Evolutionary conservation across 2,888 invertebrate genomes (phyloP).

Genomic region (Sisyra nigra): DNA sequence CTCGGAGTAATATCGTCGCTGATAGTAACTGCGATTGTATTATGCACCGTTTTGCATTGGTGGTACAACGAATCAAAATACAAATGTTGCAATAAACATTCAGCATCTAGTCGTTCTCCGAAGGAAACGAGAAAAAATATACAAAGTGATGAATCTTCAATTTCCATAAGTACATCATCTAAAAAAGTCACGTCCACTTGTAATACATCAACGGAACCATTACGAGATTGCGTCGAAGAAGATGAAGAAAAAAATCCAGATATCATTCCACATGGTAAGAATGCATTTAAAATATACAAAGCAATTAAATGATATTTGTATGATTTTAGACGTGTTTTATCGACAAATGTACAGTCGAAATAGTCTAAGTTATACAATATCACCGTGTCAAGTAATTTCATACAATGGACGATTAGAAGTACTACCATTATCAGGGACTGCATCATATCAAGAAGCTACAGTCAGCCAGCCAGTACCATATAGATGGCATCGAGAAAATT

Average conservation of each 20-base stretch:
- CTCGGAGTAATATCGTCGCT: constrained; percentile 6
- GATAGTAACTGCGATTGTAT: constrained; percentile 5
- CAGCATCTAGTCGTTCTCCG: neutral
- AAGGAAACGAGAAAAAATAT: neutral
- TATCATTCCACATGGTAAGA: constrained; percentile 7
- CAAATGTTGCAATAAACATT: neutral
- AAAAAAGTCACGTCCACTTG: neutral
- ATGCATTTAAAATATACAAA: neutral
- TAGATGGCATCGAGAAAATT: neutral
- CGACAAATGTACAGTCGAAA: constrained; percentile 7
- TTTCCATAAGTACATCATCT: neutral
- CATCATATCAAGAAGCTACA: constrained; percentile 1
- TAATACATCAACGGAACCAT: constrained; percentile 2
- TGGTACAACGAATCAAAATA: constrained; percentile 6
- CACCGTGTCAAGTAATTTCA: constrained; percentile 7
- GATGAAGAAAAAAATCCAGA: constrained; percentile 9
- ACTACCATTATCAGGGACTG: constrained; percentile 3
- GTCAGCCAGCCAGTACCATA: neutral
- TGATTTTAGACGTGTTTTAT: constrained; percentile 4
- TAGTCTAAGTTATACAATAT: constrained; percentile 7
- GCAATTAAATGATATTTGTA: neutral
- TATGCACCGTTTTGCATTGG: constrained; percentile 8
- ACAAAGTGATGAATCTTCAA: neutral
- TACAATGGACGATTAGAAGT: constrained; percentile 5
- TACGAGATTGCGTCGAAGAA: constrained; percentile 4